These are phyloP conservation scores for Drosophila kanapiae DNA, from an alignment of 1,140 invertebrate species.

Conservation along the genomic window DNA sequence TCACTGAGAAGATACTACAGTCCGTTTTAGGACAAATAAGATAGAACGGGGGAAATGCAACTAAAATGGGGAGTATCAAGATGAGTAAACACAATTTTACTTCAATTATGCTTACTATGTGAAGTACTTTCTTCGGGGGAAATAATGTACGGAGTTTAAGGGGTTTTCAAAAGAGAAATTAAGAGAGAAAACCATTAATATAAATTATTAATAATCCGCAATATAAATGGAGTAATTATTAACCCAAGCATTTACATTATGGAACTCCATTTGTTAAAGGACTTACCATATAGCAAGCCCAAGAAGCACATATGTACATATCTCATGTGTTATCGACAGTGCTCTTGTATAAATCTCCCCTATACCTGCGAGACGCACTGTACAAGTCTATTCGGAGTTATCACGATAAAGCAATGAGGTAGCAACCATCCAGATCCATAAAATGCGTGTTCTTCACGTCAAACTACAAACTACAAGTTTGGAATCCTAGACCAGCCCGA, in stretches of 20 bases:
- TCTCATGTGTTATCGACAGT: too few species aligned
- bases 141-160: too few species aligned
- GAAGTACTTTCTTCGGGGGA: not conserved
- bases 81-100: constrained; percentile 2
- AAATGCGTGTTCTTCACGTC: not conserved
- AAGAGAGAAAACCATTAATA: too few species aligned
- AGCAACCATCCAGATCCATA: not conserved
- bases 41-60: not conserved
- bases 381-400: not conserved
- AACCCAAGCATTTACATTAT: too few species aligned
- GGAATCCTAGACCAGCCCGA: too few species aligned
- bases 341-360: not conserved
- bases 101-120: not conserved
- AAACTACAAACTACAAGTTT: too few species aligned
- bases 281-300: too few species aligned
- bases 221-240: too few species aligned
- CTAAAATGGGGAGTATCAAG: not conserved
- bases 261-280: too few species aligned
- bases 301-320: too few species aligned
- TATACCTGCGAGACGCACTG: not conserved
- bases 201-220: too few species aligned
- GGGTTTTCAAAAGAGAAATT: too few species aligned
- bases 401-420: not conserved
- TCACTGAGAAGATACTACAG: constrained; percentile 8
- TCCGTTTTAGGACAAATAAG: constrained; percentile 17